A percentile compares a stretch with the other conserved stretches of the same genome.
These are phyloP conservation scores for Sebastes iracundus DNA, from an alignment of 2,797 vertebrate species.

Conservation along the genomic window DNA sequence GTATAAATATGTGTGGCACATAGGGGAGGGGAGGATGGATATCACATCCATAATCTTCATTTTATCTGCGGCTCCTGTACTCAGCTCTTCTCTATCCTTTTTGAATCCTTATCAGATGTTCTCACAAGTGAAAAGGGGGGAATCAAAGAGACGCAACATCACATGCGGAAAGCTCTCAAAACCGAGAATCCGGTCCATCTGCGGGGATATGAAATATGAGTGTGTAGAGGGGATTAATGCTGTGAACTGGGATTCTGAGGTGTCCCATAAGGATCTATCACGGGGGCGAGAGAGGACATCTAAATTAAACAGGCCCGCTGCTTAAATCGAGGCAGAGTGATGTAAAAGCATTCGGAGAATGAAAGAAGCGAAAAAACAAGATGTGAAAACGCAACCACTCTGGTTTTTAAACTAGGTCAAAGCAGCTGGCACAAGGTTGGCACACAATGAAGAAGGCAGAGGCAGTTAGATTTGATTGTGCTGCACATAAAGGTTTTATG, in stretches of 20 bases:
- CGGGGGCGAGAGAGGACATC: constrained; percentile 20
- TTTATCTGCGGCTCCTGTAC: constrained; percentile 26
- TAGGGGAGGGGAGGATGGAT: neutral
- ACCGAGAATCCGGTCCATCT: constrained; percentile 25
- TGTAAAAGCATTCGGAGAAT: constrained; percentile 17
- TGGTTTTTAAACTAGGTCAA: constrained; percentile 55
- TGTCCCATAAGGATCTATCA: constrained; percentile 25
- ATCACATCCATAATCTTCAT: constrained; percentile 16
- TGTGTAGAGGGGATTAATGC: constrained; percentile 37
- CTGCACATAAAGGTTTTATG: neutral
- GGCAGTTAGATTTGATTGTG: constrained; percentile 3
- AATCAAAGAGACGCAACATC: constrained; percentile 35
- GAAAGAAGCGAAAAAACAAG: constrained; percentile 18
- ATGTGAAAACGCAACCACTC: constrained; percentile 29
- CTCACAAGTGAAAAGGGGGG: constrained; percentile 2
- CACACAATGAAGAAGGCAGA: constrained; percentile 18
- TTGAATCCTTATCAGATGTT: constrained; percentile 45
- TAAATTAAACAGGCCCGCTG: constrained; percentile 29
- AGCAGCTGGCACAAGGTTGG: constrained; percentile 25
- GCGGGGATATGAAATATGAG: constrained; percentile 37
- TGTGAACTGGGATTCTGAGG: constrained; percentile 27
- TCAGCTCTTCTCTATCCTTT: constrained; percentile 6
- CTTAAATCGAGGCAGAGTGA: constrained; percentile 1
- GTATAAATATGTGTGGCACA: neutral
- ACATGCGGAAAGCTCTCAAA: constrained; percentile 21